phyloP scores from a whole-genome alignment of 2,888 invertebrate species.

The Drosophila neonasuta region DNA sequence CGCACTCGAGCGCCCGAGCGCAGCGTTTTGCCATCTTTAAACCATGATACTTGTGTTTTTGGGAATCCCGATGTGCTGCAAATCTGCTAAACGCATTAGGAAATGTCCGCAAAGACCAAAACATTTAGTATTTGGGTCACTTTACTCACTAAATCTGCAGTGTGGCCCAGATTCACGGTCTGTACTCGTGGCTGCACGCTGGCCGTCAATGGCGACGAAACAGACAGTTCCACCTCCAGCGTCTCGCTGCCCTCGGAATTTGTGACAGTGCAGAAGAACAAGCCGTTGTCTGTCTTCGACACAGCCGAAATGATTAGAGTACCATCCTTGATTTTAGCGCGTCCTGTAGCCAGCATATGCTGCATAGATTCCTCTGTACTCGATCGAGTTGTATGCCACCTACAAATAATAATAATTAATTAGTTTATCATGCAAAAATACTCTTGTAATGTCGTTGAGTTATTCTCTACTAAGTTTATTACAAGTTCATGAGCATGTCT shows the following conservation, averaged over 20 bases:
- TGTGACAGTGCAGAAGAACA: conserved; percentile 84
- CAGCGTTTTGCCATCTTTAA: conserved; percentile 88
- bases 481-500: too few relatives aligned
- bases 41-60: conserved; percentile 88
- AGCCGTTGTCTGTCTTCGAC: conserved; percentile 83
- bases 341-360: conserved; percentile 81
- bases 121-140: conserved; percentile 23
- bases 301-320: conserved; percentile 83
- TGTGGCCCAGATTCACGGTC: conserved; percentile 91
- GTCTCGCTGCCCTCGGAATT: conserved; percentile 84
- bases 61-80: conserved; percentile 94
- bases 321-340: conserved; percentile 83
- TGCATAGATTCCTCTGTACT: conserved; percentile 83
- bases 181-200: conserved; percentile 89
- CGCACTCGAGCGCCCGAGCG: conserved; percentile 84
- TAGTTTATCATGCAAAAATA: too few relatives aligned
- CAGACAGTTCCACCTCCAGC: conserved; percentile 83
- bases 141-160: conserved; percentile 87
- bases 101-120: background rate
- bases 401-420: conserved; percentile 49
- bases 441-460: too few relatives aligned
- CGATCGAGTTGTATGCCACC: conserved; percentile 83
- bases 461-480: too few relatives aligned
- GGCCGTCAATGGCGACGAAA: conserved; percentile 88
- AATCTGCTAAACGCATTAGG: conserved; percentile 81